These are phyloP conservation scores for Danionella dracula DNA, from an alignment of 2,797 vertebrate species.

Conservation along the genomic window DNA sequence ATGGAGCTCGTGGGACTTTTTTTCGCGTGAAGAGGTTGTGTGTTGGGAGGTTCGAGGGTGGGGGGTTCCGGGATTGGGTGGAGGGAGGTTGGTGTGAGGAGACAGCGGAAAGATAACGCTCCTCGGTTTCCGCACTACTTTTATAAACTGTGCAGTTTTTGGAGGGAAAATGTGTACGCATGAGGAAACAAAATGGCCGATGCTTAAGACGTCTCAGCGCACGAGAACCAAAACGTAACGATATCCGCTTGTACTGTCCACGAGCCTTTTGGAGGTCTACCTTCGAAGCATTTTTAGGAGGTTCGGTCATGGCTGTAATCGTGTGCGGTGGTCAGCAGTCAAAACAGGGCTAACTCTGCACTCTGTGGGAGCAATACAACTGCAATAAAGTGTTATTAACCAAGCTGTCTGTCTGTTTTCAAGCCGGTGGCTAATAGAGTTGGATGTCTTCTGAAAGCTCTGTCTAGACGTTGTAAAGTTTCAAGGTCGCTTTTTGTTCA, in stretches of 20 bases:
- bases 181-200: conserved; percentile 37
- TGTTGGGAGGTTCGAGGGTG: conserved; percentile 39
- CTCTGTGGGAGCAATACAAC: conserved; percentile 9
- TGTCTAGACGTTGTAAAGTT: conserved; percentile 15
- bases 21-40: conserved; percentile 51
- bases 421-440: neutral
- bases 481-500: conserved; percentile 2
- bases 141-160: conserved; percentile 53
- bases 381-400: conserved; percentile 34
- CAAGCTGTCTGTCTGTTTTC: conserved; percentile 12
- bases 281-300: neutral
- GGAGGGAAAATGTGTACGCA: conserved; percentile 43
- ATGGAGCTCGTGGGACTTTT: conserved; percentile 51
- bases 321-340: neutral
- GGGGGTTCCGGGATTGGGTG: conserved; percentile 37
- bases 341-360: neutral
- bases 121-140: conserved; percentile 54
- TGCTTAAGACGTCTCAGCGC: conserved; percentile 44
- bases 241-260: conserved; percentile 18
- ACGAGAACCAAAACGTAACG: conserved; percentile 66
- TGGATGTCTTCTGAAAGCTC: neutral
- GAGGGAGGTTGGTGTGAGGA: conserved; percentile 51
- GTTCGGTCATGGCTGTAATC: neutral
- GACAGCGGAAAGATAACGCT: conserved; percentile 37
- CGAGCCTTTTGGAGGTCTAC: conserved; percentile 37